phyloP scores from a whole-genome alignment of 2,888 invertebrate genomes.

The Asteroscopus sphinx region DNA sequence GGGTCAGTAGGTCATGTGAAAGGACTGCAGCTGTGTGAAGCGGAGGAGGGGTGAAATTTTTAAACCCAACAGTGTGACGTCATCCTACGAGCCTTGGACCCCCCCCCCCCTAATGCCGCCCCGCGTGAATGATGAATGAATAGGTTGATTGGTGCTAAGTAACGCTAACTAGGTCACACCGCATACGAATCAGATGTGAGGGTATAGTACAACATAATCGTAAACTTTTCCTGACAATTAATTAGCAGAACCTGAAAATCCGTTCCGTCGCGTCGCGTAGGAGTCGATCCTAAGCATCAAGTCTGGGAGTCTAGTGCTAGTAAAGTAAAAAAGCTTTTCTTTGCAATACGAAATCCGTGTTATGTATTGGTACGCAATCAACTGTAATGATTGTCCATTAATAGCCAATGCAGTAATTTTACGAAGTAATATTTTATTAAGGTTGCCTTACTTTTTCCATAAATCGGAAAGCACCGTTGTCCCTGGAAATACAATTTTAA shows the following conservation, averaged over 20 bases:
- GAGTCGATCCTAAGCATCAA: no score
- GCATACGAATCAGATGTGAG: conserved; percentile 34
- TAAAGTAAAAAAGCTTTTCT: no score
- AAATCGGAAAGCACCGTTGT: no score
- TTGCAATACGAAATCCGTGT: no score
- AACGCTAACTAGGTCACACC: conserved; percentile 67
- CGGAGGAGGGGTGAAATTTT: conserved; percentile 76
- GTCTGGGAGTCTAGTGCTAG: no score
- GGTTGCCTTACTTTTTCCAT: no score
- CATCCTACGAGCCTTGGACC: conserved; percentile 73
- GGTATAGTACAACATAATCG: conserved; percentile 4
- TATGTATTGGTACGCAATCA: no score
- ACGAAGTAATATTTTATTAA: no score
- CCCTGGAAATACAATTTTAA: no score
- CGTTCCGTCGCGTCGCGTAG: not conserved
- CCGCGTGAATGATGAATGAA: conserved; percentile 86
- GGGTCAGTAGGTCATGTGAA: conserved; percentile 87
- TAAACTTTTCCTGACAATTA: conserved; percentile 1
- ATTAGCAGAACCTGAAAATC: not conserved
- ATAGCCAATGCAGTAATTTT: no score
- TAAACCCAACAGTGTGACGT: conserved; percentile 81
- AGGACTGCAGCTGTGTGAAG: conserved; percentile 79
- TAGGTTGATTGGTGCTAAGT: conserved; percentile 74
- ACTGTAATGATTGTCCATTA: no score
- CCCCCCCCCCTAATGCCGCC: conserved; percentile 69